Evolutionary conservation across 2,113 vertebrate genomes (phyloP), one percentile per base, ranked within the genome.

Genomic region (Chunga burmeisteri): DNA sequence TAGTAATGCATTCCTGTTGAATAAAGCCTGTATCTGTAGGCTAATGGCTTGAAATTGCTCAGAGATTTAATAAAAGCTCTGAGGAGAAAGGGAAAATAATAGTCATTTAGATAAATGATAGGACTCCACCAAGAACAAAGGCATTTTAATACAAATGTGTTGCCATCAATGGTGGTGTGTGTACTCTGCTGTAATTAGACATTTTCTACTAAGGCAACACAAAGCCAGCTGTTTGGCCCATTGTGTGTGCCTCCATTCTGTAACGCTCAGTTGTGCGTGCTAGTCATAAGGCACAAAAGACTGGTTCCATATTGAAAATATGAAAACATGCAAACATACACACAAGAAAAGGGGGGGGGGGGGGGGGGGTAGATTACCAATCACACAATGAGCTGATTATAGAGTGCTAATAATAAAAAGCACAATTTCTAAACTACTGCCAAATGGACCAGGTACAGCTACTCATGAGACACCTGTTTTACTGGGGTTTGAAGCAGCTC

Each of bases 91-190:
- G 25, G 83, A 95, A 97, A 96, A 97, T 96, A 97, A 94, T 96
- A 97, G 96, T 93, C 40, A 97, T 97, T 97, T 97, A 91, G 91
- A 96, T 90, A 97, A 98, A 97, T 95, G 93, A 96, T 96, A 93
- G 95, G 63, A 92, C 73, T 95, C 44, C 89, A 70, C 47, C 11
- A 62, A 80, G 92, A 96, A 97, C 91, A 98, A 97, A 97, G 56
- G 86, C 86, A 88, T 88, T 96, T 96, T 94, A 97, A 96, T 95
- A 95, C 72, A 90, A 96, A 95, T 95, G 93, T 96, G 90, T 95
- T 96, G 89, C 92, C 93, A 93, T 97, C 93, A 93, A 27, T 58
- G 52, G 81, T 47, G 36, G 70, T 2, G 1, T 97, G 91, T 95
- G 50, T 97, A 94, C 78, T 89, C 67, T 74, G 83, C 83, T 88